Base-by-base conservation (phyloP, 2,888 invertebrate genomes). In the Metopia argyrocephala region DNA sequence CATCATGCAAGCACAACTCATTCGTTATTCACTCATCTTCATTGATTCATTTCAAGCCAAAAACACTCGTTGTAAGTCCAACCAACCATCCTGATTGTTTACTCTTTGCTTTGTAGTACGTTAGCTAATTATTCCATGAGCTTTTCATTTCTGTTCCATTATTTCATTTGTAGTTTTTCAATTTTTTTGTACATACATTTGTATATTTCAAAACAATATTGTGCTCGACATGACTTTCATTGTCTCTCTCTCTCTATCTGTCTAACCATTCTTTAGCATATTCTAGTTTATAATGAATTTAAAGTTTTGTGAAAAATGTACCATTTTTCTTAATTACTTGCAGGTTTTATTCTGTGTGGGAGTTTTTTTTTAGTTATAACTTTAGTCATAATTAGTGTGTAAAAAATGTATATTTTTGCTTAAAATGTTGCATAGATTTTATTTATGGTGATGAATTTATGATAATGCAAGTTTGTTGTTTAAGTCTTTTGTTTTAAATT, bases 401-500 rank as follows among this genome's bases (percentile, higher is more conserved):
- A 9, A 65, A 20, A 20, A 20, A 21, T 27, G 9, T 45, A 65
- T 61, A 45, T 7, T 23, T 25, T 4, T 25, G 45, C 20, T 56
- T n/a, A 54, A 66, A 54, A 3, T 4, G n/a, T n/a, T n/a, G n/a
- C n/a, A n/a, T n/a, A n/a, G n/a, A n/a, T n/a, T n/a, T n/a, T n/a
- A n/a, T n/a, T n/a, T n/a, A n/a, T n/a, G n/a, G n/a, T n/a, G 12
- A 4, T 25, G 46, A 20, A 45, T 50, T 46, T 45, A 52, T 20
- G 18, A 2, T 48, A 31, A 12, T 74, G 48, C 46, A 70, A 56
- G 79, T 78, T 82, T 68, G 69, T 69, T 56, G 74, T 54, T 75
- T 79, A 71, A 83, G 71, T 83, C 83, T 83, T 83, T 79, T 73
- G 81, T 81, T 54, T 62, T 25, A 9, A 23, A 5, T 18, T n/a